phyloP scores from a whole-genome alignment of 2,113 vertebrate species.

The Leuciscus idus region DNA sequence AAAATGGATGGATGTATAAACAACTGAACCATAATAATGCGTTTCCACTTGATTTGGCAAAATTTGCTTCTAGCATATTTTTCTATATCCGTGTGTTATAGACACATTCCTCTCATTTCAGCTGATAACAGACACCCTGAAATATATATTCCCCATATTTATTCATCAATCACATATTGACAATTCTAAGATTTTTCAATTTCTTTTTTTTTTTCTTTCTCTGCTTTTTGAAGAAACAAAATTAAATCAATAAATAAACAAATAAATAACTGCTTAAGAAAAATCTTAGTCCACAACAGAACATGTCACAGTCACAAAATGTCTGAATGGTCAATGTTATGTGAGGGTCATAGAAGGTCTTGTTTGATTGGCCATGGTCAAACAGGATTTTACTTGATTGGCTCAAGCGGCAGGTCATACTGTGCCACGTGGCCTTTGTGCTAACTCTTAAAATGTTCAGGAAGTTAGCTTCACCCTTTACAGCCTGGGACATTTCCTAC shows the following conservation, averaged over 20 bases:
- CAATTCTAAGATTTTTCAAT: neutral
- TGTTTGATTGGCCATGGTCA: conserved; percentile 80
- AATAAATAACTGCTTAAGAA: conserved; percentile 6
- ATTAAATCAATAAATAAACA: conserved; percentile 1
- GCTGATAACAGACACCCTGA: neutral
- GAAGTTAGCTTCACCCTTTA: conserved; percentile 91
- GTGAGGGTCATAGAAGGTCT: conserved; percentile 74
- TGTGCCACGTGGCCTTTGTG: conserved; percentile 75
- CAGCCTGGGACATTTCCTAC: conserved; percentile 87
- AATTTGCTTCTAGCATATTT: neutral
- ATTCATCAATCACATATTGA: neutral
- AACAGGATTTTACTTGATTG: conserved; percentile 75
- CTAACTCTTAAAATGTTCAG: conserved; percentile 88
- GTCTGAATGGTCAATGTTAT: conserved; percentile 76
- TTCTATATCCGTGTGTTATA: neutral
- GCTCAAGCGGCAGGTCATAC: conserved; percentile 69
- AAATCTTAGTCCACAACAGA: conserved; percentile 63
- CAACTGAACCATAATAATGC: neutral
- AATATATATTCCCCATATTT: neutral
- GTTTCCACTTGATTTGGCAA: neutral
- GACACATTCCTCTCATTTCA: neutral
- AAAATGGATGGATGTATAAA: neutral
- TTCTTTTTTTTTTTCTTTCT: neutral
- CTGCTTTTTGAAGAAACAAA: neutral
- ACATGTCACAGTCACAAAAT: conserved; percentile 69